These are phyloP conservation scores for Helicoverpa armigera DNA, from an alignment of 1,140 invertebrate species.

Conservation along the genomic window DNA sequence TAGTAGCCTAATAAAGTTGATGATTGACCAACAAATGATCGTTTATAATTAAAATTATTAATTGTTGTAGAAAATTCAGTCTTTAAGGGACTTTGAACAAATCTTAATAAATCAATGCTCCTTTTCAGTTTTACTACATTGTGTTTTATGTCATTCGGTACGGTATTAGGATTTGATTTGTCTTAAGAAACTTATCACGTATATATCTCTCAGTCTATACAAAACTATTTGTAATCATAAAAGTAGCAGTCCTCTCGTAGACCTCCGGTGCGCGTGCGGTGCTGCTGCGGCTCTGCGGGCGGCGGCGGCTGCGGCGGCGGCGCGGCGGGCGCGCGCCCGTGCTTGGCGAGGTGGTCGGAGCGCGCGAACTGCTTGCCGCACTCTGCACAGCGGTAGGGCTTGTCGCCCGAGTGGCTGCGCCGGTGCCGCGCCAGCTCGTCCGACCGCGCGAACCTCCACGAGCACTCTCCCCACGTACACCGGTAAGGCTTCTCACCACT, in stretches of 20 bases:
- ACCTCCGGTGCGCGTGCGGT: slow-evolving; percentile 49
- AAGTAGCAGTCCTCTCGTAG: slow-evolving; percentile 47
- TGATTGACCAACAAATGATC: too few species aligned
- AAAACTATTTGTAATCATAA: slow-evolving; percentile 32
- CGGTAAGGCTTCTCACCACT: slow-evolving; percentile 98
- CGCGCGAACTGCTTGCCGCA: slow-evolving; percentile 95
- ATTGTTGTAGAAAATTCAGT: too few species aligned
- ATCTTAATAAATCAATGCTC: too few species aligned
- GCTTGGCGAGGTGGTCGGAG: slow-evolving; percentile 96
- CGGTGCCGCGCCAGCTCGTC: slow-evolving; percentile 96
- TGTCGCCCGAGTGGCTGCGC: slow-evolving; percentile 92
- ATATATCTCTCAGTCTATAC: background rate
- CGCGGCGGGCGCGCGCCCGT: slow-evolving; percentile 89
- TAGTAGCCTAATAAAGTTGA: too few species aligned
- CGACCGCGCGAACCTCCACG: slow-evolving; percentile 97
- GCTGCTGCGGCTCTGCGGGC: slow-evolving; percentile 59
- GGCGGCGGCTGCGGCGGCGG: slow-evolving; percentile 71
- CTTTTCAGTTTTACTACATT: too few species aligned
- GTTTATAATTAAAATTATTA: too few species aligned
- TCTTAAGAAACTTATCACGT: background rate
- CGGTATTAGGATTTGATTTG: too few species aligned
- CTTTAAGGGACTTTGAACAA: too few species aligned
- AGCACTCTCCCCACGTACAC: slow-evolving; percentile 96
- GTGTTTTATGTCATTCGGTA: too few species aligned
- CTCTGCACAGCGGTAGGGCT: slow-evolving; percentile 94